Conservation (phyloP, 2,888 invertebrate species). For the Tipula helvola region DNA sequence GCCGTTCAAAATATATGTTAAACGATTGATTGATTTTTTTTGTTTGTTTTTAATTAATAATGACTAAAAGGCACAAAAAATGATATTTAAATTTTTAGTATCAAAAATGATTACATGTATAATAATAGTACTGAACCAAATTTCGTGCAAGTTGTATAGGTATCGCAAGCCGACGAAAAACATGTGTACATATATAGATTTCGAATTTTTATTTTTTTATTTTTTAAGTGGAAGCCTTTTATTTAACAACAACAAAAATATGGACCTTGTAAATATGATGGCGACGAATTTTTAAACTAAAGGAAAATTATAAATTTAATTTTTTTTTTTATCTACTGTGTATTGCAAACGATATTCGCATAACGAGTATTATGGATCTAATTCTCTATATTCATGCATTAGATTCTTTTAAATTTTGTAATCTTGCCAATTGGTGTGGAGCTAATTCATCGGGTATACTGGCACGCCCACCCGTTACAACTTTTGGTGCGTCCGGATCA, state of each 20-base stretch:
- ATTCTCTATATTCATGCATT: conserved; percentile 48
- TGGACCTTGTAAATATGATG: background rate
- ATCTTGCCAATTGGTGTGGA: conserved; percentile 74
- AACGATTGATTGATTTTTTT: background rate
- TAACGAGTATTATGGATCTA: background rate
- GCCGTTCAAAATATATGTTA: background rate
- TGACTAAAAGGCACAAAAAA: background rate
- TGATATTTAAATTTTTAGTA: background rate
- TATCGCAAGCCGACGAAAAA: background rate
- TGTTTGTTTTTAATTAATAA: background rate
- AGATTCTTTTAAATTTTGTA: conserved; percentile 81
- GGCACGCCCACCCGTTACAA: conserved; percentile 64
- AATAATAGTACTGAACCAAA: background rate
- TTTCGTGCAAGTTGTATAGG: background rate
- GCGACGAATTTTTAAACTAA: background rate
- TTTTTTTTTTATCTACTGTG: background rate
- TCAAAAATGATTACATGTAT: background rate
- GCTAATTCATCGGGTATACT: conserved; percentile 82
- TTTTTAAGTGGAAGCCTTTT: background rate
- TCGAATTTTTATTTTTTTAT: background rate
- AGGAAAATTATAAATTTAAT: background rate
- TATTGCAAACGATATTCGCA: background rate
- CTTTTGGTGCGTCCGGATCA: conserved; percentile 43
- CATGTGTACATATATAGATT: background rate
- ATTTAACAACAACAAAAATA: background rate